phyloP scores from a whole-genome alignment of 2,797 vertebrate species.

The Halcyon badia region DNA sequence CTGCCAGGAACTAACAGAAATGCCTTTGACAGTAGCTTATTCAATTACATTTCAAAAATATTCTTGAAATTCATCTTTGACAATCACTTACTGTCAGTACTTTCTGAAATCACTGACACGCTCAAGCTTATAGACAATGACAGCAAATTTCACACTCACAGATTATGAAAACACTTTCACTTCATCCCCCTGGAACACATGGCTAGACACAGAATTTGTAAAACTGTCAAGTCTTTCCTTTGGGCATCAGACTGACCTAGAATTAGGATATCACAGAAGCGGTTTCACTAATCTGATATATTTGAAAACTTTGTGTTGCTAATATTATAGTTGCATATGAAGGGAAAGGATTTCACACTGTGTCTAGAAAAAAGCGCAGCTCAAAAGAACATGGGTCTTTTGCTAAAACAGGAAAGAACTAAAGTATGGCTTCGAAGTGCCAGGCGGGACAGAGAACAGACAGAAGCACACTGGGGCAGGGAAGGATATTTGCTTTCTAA shows the following conservation, averaged over 20 bases:
- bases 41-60: not conserved
- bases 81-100: not conserved
- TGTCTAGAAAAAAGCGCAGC: not conserved
- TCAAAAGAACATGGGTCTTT: not conserved
- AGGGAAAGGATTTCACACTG: not conserved
- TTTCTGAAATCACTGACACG: not conserved
- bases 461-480: too few relatives aligned
- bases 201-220: not conserved
- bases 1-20: not conserved
- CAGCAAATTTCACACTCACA: not conserved
- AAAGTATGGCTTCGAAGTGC: not conserved
- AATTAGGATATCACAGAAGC: not conserved
- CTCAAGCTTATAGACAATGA: not conserved
- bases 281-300: not conserved
- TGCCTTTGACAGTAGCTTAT: not conserved
- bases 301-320: not conserved
- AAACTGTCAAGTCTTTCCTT: not conserved
- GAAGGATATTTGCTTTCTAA: not conserved
- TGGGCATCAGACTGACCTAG: not conserved
- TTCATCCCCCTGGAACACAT: not conserved
- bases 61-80: not conserved
- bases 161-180: accelerated
- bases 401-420: not conserved
- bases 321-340: accelerated
- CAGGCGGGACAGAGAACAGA: not conserved